A percentile compares a stretch with the other conserved stretches of the same genome.
Evolutionary conservation across 1,140 invertebrate genomes (phyloP).

Genomic region (Heliconius eleuchia): DNA sequence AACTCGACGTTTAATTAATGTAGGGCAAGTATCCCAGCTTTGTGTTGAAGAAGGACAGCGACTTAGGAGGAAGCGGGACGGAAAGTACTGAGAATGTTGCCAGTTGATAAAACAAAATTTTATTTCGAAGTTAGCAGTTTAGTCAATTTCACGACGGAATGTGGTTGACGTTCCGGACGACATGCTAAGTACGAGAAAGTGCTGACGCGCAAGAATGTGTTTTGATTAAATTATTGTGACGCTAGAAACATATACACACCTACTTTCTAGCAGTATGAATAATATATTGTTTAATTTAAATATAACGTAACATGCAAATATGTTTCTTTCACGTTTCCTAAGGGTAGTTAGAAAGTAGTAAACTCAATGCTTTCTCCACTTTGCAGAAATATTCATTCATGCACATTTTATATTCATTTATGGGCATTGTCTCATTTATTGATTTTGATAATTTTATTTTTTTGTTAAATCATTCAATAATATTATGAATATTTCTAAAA

Average conservation of each 20-base stretch:
- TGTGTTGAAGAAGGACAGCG: slow-evolving; percentile 48
- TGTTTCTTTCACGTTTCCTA: too few relatives aligned
- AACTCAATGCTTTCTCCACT: too few relatives aligned
- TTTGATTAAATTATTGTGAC: slow-evolving; percentile 26
- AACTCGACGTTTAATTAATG: slow-evolving; percentile 77
- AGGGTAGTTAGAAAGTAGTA: too few relatives aligned
- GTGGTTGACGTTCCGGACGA: slow-evolving; percentile 31
- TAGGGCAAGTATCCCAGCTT: slow-evolving; percentile 59
- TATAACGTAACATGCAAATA: too few relatives aligned
- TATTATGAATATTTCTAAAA: too few relatives aligned
- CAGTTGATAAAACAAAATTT: slow-evolving; percentile 65
- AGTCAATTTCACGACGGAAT: slow-evolving; percentile 36
- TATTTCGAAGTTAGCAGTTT: slow-evolving; percentile 57
- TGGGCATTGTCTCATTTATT: too few relatives aligned
- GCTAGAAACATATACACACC: not conserved
- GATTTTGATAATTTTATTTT: too few relatives aligned
- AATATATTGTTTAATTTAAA: not conserved
- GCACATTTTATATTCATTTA: too few relatives aligned
- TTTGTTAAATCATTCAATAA: too few relatives aligned
- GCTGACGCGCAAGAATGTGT: slow-evolving; percentile 28
- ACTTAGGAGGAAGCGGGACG: slow-evolving; percentile 50
- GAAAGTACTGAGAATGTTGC: slow-evolving; percentile 61
- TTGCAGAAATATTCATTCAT: too few relatives aligned
- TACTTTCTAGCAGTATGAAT: not conserved
- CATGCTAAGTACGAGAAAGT: slow-evolving; percentile 37